Base-by-base conservation (phyloP, 2,113 vertebrate species). In the Rhinichthys klamathensis region DNA sequence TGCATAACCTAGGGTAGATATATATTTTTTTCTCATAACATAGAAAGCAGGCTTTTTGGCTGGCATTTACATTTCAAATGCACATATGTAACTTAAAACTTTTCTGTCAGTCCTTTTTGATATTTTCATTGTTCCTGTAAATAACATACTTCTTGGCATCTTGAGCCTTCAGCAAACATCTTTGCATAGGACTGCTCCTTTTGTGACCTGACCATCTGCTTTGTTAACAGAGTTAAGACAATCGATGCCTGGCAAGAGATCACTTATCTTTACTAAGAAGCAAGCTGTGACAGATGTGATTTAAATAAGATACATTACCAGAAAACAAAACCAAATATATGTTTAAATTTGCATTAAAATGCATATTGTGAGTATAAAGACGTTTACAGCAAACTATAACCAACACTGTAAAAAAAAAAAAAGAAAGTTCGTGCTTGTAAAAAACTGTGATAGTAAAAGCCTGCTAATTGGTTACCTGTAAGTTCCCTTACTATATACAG, bases 181-280 rank as follows among this genome's bases (percentile, higher is more conserved):
- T 60, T 38, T 78, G 49, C 51, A 25, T 18, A 76, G 87, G 85
- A 88, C 63, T 91, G 56, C 91, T 80, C 58, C 38, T 65, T 27
- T 65, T 80, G 78, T 46, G 78, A 60, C 78, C 25, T 80, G 16
- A 80, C 35, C 60, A 49, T 65, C 12, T 80, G 60, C 60, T 27
- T 65, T 80, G 78, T 65, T 44, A 63, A 46, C 44, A 80, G 54
- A 80, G 77, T 80, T 80, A 80, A 60, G 8, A 25, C 21, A 44
- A 44, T 61, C 56, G 27, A 80, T 80, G 32, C 21, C 77, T 63
- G 77, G 56, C 51, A 80, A 44, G 77, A 80, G 35, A 80, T 44
- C 0, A 10, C 21, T 38, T 44, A 21, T 73, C 2, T 21, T n/a
- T 80, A 13, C 56, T n/a, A 80, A 63, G 56, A 65, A 27, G 32